Evolutionary conservation across 2,113 vertebrate genomes (phyloP).

Genomic region (Anthoscopus minutus): DNA sequence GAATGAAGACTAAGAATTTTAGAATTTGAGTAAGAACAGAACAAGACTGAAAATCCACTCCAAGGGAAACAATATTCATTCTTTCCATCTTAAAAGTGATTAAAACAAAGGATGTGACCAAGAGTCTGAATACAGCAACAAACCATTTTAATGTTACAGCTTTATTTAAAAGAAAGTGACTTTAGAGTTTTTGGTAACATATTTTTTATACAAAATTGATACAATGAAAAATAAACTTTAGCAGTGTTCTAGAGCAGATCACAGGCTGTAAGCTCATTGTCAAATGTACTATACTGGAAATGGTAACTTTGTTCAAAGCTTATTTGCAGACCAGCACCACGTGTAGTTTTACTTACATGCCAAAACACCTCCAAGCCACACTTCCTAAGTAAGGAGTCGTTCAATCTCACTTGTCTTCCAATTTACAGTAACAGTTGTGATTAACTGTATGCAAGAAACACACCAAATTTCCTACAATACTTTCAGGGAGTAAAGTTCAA

Average conservation of each 20-base stretch:
- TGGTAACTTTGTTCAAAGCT: not conserved
- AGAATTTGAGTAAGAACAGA: not conserved
- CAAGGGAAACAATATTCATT: not conserved
- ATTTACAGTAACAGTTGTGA: not conserved
- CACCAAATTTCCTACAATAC: not conserved
- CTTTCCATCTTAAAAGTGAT: not conserved
- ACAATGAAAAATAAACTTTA: conserved; percentile 8
- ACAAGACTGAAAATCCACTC: not conserved
- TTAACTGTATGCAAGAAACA: not conserved
- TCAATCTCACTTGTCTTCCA: not conserved
- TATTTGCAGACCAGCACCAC: not conserved
- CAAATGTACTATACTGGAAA: not conserved
- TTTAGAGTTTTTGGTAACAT: not conserved
- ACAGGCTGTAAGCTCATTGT: not conserved
- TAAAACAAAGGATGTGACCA: not conserved
- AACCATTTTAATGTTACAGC: not conserved
- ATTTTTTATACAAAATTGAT: not conserved
- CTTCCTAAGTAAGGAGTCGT: not conserved
- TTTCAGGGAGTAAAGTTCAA: not conserved
- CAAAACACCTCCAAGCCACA: not conserved
- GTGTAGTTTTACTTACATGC: not conserved
- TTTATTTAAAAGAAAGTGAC: conserved; percentile 45
- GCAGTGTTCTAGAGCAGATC: not conserved
- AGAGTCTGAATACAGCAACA: not conserved
- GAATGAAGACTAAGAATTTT: not conserved